Evolutionary conservation across 2,888 invertebrate genomes (phyloP), one percentile per base, ranked within the genome.

Genomic region (Sarcophaga subvicina): DNA sequence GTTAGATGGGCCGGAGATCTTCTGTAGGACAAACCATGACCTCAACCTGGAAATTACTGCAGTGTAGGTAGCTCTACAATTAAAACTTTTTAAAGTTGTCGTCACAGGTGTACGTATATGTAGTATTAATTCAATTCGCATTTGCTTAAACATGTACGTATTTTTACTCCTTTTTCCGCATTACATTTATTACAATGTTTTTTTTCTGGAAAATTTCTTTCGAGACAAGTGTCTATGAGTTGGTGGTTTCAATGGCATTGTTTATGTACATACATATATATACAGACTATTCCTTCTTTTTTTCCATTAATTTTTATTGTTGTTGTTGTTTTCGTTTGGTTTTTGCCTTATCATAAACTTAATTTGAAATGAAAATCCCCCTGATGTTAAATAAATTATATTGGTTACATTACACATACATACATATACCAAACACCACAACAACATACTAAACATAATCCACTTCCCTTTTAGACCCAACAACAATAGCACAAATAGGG

Each of bases 281-380:
- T 2, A 73, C 12, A 73, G 12, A 67, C 14, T 25, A 67, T 69
- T 72, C 47, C 79, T 72, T 45, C 69, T 66, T 78, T 81, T 89
- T 83, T 86, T 20, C n/a, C 45, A 45, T 72, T 17, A 59, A 25
- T 47, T 60, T n/a, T 62, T n/a, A n/a, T n/a, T 49, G 14, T 67
- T 45, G 64, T 54, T 54, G 37, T 37, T 37, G 8, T 10, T 10
- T 8, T 37, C 8, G 67, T 49, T 10, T 60, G 72, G 67, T 87
- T 90, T 91, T 75, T 91, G 91, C 90, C 89, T 89, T 88, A 90
- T 91, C 91, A 92, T 90, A 91, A 91, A 90, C 88, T 91, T 90
- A 91, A 91, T 91, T 91, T 91, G 89, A 91, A 91, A 91, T 89
- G 89, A 91, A 91, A 91, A 91, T 92, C 91, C 90, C 87, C 10